Evolutionary conservation across 2,888 invertebrate species (phyloP).

Genomic region (Caenorhabditis becei): DNA sequence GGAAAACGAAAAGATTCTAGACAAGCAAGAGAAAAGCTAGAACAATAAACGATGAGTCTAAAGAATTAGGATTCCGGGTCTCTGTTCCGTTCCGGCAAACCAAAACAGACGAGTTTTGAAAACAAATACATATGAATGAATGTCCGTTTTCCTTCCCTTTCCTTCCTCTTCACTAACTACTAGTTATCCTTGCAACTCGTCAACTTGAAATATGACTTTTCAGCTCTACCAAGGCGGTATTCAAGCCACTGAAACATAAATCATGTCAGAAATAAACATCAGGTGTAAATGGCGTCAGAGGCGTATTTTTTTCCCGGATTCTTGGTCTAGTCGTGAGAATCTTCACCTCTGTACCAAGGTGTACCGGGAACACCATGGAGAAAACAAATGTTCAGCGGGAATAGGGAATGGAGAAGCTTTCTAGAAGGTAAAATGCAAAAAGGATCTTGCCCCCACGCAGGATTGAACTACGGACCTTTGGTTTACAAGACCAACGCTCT

Average conservation of each 20-base stretch:
- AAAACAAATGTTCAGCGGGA: not conserved
- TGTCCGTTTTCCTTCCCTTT: too few relatives aligned
- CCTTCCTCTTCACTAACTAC: too few relatives aligned
- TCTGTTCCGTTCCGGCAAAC: not conserved
- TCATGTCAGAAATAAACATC: too few relatives aligned
- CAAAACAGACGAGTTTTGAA: too few relatives aligned
- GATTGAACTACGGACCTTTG: conserved; percentile 66
- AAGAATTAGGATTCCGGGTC: not conserved
- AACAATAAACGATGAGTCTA: conserved; percentile 3
- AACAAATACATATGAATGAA: too few relatives aligned
- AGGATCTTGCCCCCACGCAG: conserved; percentile 35
- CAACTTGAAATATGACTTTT: too few relatives aligned
- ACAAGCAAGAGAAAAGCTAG: conserved; percentile 4
- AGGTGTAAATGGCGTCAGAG: not conserved
- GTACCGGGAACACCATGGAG: not conserved
- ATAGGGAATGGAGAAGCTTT: too few relatives aligned
- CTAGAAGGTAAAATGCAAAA: not conserved
- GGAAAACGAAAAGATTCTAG: not conserved
- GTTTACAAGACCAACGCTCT: conserved; percentile 69
- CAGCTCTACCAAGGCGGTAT: too few relatives aligned
- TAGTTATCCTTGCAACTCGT: too few relatives aligned
- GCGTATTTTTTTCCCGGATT: not conserved
- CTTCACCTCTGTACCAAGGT: not conserved
- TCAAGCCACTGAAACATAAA: too few relatives aligned
- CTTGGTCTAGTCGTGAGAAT: not conserved